Evolutionary conservation across 2,888 invertebrate species (phyloP).

Genomic region (Gortyna flavago): DNA sequence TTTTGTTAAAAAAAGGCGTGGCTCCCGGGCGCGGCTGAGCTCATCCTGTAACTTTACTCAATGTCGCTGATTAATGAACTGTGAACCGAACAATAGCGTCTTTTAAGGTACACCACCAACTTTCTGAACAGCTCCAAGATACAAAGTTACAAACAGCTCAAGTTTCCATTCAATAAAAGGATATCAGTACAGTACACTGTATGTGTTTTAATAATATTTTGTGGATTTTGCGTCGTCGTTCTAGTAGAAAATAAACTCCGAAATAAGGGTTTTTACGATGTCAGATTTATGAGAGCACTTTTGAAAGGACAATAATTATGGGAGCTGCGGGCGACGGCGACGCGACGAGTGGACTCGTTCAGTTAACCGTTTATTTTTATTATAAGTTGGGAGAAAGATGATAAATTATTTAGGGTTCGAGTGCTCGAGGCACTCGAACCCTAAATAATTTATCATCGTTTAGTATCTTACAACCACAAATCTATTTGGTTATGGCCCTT

Average conservation of each 20-base stretch:
- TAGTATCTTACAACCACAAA: slow-evolving; percentile 8
- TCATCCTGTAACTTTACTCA: slow-evolving; percentile 81
- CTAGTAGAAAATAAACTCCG: slow-evolving; percentile 43
- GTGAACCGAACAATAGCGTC: slow-evolving; percentile 85
- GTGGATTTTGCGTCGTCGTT: not conserved
- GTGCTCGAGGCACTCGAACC: not conserved
- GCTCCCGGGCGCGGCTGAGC: slow-evolving; percentile 76
- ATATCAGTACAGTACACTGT: slow-evolving; percentile 7
- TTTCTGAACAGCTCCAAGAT: slow-evolving; percentile 65
- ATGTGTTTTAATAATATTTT: slow-evolving; percentile 5
- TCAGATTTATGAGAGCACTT: slow-evolving; percentile 44
- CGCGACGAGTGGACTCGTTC: slow-evolving; percentile 29
- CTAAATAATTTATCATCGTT: slow-evolving; percentile 12
- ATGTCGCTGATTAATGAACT: slow-evolving; percentile 86
- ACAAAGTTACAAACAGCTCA: slow-evolving; percentile 9
- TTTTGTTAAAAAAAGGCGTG: slow-evolving; percentile 53
- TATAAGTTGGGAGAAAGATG: slow-evolving; percentile 3
- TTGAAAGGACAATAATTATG: slow-evolving; percentile 43
- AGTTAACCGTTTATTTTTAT: slow-evolving; percentile 34
- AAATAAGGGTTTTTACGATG: slow-evolving; percentile 57
- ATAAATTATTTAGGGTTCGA: no score
- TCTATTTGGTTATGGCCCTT: slow-evolving; percentile 12
- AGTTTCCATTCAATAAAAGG: slow-evolving; percentile 25
- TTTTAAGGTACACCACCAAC: slow-evolving; percentile 68
- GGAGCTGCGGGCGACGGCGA: slow-evolving; percentile 43